Percentiles rank a stretch among this genome's conserved stretches.
phyloP scores from a whole-genome alignment of 2,888 invertebrate genomes.

The Autographa pulchrina region DNA sequence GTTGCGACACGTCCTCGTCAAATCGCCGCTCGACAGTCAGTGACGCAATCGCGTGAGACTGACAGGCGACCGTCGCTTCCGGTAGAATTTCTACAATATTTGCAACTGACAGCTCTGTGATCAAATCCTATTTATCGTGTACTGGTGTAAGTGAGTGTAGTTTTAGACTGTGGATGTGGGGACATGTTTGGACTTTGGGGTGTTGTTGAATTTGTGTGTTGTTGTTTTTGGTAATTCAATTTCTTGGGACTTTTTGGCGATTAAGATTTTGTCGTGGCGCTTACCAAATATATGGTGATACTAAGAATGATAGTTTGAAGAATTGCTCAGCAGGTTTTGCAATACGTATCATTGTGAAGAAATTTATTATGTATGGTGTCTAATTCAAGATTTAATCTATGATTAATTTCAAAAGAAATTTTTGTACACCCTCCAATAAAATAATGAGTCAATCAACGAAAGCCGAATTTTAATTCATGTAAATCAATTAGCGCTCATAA shows the following conservation, averaged over 20 bases:
- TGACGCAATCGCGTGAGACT: conserved; percentile 57
- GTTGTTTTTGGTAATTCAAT: background rate
- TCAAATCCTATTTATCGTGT: conserved; percentile 54
- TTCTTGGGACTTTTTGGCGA: too few relatives aligned
- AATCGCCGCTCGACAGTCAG: conserved; percentile 53
- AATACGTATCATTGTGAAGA: too few relatives aligned
- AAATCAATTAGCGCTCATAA: background rate
- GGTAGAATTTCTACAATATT: conserved; percentile 59
- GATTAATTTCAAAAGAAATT: too few relatives aligned
- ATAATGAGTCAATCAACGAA: conserved; percentile 4
- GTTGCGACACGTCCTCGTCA: conserved; percentile 46
- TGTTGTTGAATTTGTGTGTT: background rate
- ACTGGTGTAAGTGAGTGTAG: conserved; percentile 6
- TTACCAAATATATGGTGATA: too few relatives aligned
- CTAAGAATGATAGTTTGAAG: too few relatives aligned
- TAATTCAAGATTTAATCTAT: too few relatives aligned
- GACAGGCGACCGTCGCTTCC: conserved; percentile 61
- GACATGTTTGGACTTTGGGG: background rate
- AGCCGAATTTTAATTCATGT: background rate
- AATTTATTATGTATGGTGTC: too few relatives aligned
- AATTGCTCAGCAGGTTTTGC: too few relatives aligned
- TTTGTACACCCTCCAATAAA: background rate
- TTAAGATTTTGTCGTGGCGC: too few relatives aligned
- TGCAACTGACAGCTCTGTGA: conserved; percentile 59
- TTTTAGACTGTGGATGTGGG: background rate